phyloP scores from a whole-genome alignment of 2,113 vertebrate genomes.

The Platanista minor region DNA sequence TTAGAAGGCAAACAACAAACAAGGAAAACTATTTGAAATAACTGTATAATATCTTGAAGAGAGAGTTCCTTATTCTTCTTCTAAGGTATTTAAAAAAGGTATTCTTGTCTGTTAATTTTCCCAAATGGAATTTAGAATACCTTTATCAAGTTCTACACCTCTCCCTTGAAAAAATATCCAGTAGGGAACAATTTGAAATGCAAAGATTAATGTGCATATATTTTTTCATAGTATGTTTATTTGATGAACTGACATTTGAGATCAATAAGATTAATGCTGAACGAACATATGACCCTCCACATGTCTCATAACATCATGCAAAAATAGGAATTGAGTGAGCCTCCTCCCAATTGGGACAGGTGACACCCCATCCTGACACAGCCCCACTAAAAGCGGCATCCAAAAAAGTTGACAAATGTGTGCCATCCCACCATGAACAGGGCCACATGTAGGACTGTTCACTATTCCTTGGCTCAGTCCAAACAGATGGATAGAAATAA shows the following conservation, averaged over 20 bases:
- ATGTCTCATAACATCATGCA: background rate
- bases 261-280: background rate
- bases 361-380: background rate
- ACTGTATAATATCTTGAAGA: background rate
- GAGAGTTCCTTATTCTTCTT: background rate
- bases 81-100: background rate
- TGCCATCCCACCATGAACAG: background rate
- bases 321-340: background rate
- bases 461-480: background rate
- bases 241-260: background rate
- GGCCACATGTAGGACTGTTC: background rate
- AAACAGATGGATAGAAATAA: background rate
- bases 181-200: conserved; percentile 7
- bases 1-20: conserved; percentile 15
- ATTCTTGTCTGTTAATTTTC: background rate
- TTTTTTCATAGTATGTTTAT: background rate
- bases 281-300: background rate
- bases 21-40: background rate
- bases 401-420: background rate
- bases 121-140: conserved; percentile 16
- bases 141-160: background rate
- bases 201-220: background rate
- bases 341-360: background rate
- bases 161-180: background rate
- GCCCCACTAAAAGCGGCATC: background rate